Conservation (phyloP, 2,797 vertebrate genomes). For the Eutrigla gurnardus region DNA sequence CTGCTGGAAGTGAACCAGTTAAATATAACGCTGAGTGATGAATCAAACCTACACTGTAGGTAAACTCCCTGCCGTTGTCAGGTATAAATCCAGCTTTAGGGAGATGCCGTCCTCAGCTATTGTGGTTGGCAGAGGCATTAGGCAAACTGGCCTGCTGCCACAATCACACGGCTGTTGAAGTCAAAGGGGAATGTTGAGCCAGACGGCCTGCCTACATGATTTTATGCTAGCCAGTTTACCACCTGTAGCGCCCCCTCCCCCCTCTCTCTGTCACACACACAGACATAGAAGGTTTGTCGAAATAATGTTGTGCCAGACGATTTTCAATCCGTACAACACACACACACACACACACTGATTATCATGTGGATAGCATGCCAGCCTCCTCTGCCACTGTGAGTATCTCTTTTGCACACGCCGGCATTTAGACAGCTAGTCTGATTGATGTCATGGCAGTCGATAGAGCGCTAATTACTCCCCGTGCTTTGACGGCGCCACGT, state of each 20-base stretch:
- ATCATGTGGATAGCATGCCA: constrained; percentile 55
- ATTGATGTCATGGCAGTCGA: constrained; percentile 84
- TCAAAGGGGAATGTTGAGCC: constrained; percentile 51
- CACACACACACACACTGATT: constrained; percentile 33
- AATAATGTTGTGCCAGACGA: constrained; percentile 58
- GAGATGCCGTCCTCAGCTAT: constrained; percentile 35
- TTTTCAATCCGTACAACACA: constrained; percentile 30
- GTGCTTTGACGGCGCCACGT: constrained; percentile 62
- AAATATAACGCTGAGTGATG: neutral
- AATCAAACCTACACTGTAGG: neutral
- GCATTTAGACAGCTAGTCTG: constrained; percentile 78
- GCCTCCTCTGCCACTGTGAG: constrained; percentile 40
- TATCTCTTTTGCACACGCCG: constrained; percentile 37
- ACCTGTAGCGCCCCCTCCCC: constrained; percentile 54
- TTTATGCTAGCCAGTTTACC: constrained; percentile 59
- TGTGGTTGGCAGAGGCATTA: constrained; percentile 42
- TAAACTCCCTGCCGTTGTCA: constrained; percentile 4
- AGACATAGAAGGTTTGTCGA: constrained; percentile 47
- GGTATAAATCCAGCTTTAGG: constrained; percentile 21
- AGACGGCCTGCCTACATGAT: constrained; percentile 56
- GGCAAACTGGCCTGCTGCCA: constrained; percentile 38
- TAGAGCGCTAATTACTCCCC: constrained; percentile 83
- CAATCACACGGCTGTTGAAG: constrained; percentile 46
- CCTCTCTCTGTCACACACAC: constrained; percentile 6
- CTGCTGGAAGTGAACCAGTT: neutral